Evolutionary conservation across 1,140 invertebrate genomes (phyloP).

Genomic region (Alviniconcha marisindica): DNA sequence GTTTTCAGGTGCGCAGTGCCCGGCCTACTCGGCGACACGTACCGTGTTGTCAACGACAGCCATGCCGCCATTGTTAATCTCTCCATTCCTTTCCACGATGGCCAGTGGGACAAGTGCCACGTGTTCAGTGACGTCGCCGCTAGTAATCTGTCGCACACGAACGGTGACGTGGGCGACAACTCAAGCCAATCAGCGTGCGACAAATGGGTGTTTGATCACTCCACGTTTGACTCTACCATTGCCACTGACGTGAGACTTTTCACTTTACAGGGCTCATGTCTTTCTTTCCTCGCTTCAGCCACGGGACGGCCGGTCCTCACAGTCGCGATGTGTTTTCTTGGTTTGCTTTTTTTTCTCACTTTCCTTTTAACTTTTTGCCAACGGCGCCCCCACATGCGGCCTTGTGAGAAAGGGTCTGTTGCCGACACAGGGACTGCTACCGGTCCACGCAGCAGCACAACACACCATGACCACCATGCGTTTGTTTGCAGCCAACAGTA

Average conservation of each 20-base stretch:
- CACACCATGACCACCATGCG: too few relatives aligned
- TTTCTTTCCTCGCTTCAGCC: background rate
- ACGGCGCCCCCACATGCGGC: background rate
- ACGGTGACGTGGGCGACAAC: background rate
- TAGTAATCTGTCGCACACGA: too few relatives aligned
- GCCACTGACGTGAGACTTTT: constrained; percentile 9
- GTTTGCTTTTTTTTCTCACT: too few relatives aligned
- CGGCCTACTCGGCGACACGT: background rate
- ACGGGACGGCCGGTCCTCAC: background rate
- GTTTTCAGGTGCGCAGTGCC: constrained; percentile 2
- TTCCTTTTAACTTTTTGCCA: too few relatives aligned
- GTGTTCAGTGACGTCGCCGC: background rate
- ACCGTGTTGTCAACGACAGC: background rate
- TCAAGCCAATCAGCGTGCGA: background rate
- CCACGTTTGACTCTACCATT: background rate
- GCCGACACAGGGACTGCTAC: too few relatives aligned
- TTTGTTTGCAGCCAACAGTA: too few relatives aligned
- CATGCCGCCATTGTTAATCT: background rate
- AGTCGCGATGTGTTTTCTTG: too few relatives aligned
- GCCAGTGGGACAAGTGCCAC: constrained; percentile 12
- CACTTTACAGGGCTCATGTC: background rate
- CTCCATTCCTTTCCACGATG: background rate
- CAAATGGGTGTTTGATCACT: background rate
- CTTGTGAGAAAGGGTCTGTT: too few relatives aligned
- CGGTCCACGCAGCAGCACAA: too few relatives aligned